Conservation (phyloP, 2,113 vertebrate species). For the Gadus chalcogrammus region DNA sequence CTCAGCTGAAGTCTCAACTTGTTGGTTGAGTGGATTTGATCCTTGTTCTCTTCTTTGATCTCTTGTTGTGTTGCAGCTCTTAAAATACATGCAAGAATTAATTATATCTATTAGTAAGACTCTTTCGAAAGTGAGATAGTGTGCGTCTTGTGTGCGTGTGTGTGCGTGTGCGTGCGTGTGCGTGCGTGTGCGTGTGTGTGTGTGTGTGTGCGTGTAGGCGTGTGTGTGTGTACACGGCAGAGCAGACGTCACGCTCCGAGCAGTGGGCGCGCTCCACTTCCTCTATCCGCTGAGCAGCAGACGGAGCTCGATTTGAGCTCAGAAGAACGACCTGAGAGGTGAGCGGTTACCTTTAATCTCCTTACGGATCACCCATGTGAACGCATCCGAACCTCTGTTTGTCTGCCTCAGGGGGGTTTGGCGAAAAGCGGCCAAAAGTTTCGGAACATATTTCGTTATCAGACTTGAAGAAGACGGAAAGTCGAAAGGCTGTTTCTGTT, state of each 20-base stretch:
- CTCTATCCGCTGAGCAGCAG: conserved; percentile 53
- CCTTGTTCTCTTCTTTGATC: no score
- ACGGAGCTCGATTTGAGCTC: conserved; percentile 36
- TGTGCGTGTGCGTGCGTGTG: conserved; percentile 17
- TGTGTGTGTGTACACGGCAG: conserved; percentile 39
- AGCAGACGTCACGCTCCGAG: conserved; percentile 60
- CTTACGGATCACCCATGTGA: not conserved
- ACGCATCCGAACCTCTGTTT: not conserved
- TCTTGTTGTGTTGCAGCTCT: not conserved
- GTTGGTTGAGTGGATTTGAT: no score
- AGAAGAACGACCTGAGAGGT: conserved; percentile 36
- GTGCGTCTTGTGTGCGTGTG: not conserved
- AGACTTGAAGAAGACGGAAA: no score
- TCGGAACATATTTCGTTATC: no score
- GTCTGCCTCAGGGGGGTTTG: no score
- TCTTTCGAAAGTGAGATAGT: not conserved
- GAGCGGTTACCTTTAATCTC: conserved; percentile 16
- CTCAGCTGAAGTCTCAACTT: no score
- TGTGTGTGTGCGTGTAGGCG: conserved; percentile 11
- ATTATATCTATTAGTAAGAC: no score
- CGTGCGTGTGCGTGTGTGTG: conserved; percentile 9
- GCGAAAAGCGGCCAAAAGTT: no score
- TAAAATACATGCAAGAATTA: not conserved
- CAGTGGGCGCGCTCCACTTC: conserved; percentile 59
- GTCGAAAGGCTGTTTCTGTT: no score